Evolutionary conservation across 2,113 vertebrate genomes (phyloP).

Genomic region (Struthio camelus): DNA sequence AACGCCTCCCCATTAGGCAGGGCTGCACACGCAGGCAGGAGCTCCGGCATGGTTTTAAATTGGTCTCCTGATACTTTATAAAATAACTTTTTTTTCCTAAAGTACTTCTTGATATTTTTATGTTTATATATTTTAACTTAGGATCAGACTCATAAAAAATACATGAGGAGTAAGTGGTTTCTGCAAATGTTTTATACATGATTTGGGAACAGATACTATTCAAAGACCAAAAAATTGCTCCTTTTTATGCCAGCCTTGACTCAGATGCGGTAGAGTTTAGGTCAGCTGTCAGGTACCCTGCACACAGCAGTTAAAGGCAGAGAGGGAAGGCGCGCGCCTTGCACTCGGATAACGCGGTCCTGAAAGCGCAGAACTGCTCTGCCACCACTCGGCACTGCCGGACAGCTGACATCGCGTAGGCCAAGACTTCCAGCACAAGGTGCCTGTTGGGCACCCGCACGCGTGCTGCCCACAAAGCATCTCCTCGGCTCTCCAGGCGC

Average conservation of each 20-base stretch:
- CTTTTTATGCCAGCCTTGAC: not conserved
- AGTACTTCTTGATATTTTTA: conserved; percentile 82
- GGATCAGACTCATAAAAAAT: conserved; percentile 78
- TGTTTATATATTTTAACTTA: conserved; percentile 81
- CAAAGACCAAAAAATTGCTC: not conserved
- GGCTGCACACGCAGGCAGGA: not conserved
- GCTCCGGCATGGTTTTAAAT: not conserved
- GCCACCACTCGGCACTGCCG: fast-evolving
- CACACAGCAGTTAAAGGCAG: not conserved
- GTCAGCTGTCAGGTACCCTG: not conserved
- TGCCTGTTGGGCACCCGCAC: fast-evolving
- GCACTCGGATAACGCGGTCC: fast-evolving
- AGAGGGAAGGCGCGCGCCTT: not conserved
- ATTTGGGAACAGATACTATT: conserved; percentile 63
- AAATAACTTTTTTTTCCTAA: conserved; percentile 66
- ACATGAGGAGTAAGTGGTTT: conserved; percentile 79
- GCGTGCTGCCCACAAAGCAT: too few relatives aligned
- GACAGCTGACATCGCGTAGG: not conserved
- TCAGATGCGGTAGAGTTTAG: not conserved
- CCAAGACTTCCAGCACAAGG: not conserved
- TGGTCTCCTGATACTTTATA: conserved; percentile 72
- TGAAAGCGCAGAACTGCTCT: fast-evolving
- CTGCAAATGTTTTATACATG: conserved; percentile 83
- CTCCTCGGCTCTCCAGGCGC: too few relatives aligned
- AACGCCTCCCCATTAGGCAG: not conserved